Conservation (phyloP, 2,113 vertebrate species). For the Cyanoramphus novaezelandiae region DNA sequence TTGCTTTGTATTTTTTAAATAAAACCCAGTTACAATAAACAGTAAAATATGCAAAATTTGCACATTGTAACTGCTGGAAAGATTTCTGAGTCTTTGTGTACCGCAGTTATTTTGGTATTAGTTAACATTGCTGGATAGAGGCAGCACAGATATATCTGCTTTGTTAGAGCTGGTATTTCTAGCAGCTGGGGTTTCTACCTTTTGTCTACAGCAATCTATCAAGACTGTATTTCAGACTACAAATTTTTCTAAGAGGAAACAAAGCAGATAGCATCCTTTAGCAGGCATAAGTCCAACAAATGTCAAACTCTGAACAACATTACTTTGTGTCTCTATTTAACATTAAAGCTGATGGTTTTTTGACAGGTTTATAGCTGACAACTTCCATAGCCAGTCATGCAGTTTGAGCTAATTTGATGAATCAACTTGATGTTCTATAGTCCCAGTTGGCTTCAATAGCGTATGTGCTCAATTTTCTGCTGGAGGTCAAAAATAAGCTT, state of each 20-base stretch:
- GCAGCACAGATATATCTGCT: neutral
- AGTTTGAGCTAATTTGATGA: conserved; percentile 92
- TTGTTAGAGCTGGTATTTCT: conserved; percentile 48
- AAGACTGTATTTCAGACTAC: conserved; percentile 25
- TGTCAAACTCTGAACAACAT: conserved; percentile 80
- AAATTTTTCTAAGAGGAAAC: conserved; percentile 65
- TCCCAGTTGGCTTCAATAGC: conserved; percentile 81
- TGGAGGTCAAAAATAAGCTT: conserved; percentile 86
- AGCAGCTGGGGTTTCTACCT: neutral
- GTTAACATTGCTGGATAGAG: conserved; percentile 27
- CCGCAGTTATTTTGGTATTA: conserved; percentile 40
- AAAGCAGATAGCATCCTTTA: conserved; percentile 77
- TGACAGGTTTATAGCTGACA: conserved; percentile 90
- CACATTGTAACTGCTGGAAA: neutral
- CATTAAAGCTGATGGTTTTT: conserved; percentile 85
- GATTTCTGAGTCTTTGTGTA: conserved; percentile 11
- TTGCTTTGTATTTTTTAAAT: neutral
- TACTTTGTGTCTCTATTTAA: conserved; percentile 89
- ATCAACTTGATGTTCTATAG: conserved; percentile 89
- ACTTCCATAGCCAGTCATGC: conserved; percentile 89
- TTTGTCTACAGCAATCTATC: conserved; percentile 46
- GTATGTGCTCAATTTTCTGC: conserved; percentile 81
- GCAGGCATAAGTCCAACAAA: conserved; percentile 80
- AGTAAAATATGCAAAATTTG: neutral
- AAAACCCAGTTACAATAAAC: neutral